These are phyloP conservation scores for Nilaparvata lugens DNA, from an alignment of 1,140 invertebrate species.

Conservation along the genomic window DNA sequence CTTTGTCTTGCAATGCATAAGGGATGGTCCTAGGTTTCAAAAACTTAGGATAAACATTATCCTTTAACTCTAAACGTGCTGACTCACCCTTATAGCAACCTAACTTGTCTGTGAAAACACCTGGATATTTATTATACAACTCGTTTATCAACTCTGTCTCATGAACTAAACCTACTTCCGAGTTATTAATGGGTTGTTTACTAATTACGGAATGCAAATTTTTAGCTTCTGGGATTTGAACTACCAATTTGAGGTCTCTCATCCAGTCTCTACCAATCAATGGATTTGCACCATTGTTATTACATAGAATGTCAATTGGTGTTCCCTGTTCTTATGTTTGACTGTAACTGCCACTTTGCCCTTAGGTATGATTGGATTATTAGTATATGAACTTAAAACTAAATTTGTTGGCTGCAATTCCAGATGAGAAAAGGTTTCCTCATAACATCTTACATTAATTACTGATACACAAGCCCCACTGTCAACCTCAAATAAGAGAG, in stretches of 20 bases:
- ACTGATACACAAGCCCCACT: slow-evolving; percentile 1
- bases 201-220: too few species aligned
- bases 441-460: slow-evolving; percentile 1
- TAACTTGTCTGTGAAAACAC: slow-evolving; percentile 6
- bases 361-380: slow-evolving; percentile 1
- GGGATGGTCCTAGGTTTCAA: slow-evolving; percentile 10
- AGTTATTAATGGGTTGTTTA: too few species aligned
- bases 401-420: neutral
- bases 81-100: neutral
- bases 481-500: slow-evolving; percentile 3
- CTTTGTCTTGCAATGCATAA: slow-evolving; percentile 11
- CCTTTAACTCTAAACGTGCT: neutral
- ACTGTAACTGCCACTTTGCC: slow-evolving; percentile 4
- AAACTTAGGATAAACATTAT: slow-evolving; percentile 14
- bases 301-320: slow-evolving; percentile 3
- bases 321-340: neutral
- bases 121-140: slow-evolving; percentile 5
- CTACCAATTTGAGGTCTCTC: neutral
- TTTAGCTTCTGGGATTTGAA: neutral
- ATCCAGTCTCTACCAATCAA: slow-evolving; percentile 7
- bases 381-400: slow-evolving; percentile 6
- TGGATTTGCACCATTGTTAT: neutral
- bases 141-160: neutral
- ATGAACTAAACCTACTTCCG: too few species aligned
- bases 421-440: neutral